These are phyloP conservation scores for Drosophila subsilvestris DNA, from an alignment of 2,888 invertebrate species.

Conservation along the genomic window DNA sequence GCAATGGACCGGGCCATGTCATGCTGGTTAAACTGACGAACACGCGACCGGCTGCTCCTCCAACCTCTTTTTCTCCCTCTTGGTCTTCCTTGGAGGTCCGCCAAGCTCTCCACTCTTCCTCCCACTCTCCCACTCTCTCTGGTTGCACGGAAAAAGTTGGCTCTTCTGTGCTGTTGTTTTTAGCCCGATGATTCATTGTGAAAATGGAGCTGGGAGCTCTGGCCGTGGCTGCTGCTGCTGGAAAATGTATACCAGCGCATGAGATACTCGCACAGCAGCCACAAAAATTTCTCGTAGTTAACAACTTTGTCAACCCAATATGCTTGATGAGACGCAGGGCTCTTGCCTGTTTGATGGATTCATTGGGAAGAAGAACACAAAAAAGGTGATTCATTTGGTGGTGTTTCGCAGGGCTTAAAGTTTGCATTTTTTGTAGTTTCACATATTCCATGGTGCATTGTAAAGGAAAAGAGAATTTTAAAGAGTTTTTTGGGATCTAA, in stretches of 20 bases:
- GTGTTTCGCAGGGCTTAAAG: background rate
- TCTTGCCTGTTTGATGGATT: slow-evolving; percentile 62
- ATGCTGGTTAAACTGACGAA: slow-evolving; percentile 84
- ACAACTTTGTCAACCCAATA: slow-evolving; percentile 63
- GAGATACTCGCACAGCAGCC: slow-evolving; percentile 10
- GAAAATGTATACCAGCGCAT: slow-evolving; percentile 46
- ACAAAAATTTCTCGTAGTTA: slow-evolving; percentile 11
- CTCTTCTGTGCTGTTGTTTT: slow-evolving; percentile 52
- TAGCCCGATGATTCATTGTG: slow-evolving; percentile 74
- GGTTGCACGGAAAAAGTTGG: slow-evolving; percentile 33
- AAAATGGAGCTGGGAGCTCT: slow-evolving; percentile 56
- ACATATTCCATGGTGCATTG: background rate
- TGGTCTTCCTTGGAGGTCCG: background rate
- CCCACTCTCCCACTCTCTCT: slow-evolving; percentile 11
- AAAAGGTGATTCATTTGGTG: background rate
- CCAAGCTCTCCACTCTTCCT: slow-evolving; percentile 11
- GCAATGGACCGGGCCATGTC: slow-evolving; percentile 83
- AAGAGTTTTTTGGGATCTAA: background rate
- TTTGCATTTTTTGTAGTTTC: background rate
- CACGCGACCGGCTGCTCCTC: slow-evolving; percentile 51
- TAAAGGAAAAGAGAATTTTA: background rate
- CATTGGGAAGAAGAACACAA: slow-evolving; percentile 13
- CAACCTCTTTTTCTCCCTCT: background rate
- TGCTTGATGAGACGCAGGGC: slow-evolving; percentile 52
- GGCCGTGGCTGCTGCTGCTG: slow-evolving; percentile 35